phyloP scores from a whole-genome alignment of 2,888 invertebrate genomes.

The Eristalinus aeneus region DNA sequence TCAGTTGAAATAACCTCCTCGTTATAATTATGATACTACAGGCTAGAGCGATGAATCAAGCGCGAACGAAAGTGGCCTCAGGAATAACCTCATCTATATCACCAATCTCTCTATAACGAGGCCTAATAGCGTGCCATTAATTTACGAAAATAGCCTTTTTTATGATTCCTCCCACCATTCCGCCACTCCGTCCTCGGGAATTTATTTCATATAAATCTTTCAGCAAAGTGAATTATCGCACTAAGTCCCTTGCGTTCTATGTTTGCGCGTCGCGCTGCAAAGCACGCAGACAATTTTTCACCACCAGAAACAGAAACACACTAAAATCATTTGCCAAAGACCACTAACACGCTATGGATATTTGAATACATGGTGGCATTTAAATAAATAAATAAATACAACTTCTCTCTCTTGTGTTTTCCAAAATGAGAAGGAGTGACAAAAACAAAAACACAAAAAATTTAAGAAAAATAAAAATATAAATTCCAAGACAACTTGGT shows the following conservation, averaged over 20 bases:
- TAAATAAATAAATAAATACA: slow-evolving; percentile 24
- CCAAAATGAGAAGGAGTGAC: slow-evolving; percentile 11
- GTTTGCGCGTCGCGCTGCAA: slow-evolving; percentile 25
- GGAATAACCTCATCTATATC: slow-evolving; percentile 53
- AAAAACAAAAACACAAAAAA: slow-evolving; percentile 7
- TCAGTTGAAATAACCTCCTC: slow-evolving; percentile 63
- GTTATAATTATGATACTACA: slow-evolving; percentile 57
- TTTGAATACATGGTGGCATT: background rate
- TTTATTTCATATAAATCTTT: slow-evolving; percentile 68
- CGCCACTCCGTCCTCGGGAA: slow-evolving; percentile 42
- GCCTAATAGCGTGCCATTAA: slow-evolving; percentile 70
- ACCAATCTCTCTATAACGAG: slow-evolving; percentile 63
- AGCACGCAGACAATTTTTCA: slow-evolving; percentile 38
- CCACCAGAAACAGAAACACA: background rate
- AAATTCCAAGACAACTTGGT: slow-evolving; percentile 27
- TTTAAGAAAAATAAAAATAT: background rate
- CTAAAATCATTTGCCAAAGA: slow-evolving; percentile 22
- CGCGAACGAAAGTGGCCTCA: slow-evolving; percentile 47
- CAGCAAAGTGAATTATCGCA: slow-evolving; percentile 59
- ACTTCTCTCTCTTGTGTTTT: slow-evolving; percentile 3
- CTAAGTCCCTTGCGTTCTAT: slow-evolving; percentile 30
- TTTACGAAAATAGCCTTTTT: slow-evolving; percentile 65
- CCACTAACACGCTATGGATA: slow-evolving; percentile 10
- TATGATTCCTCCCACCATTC: slow-evolving; percentile 53
- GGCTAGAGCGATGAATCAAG: slow-evolving; percentile 48